A percentile compares a stretch with the other conserved stretches of the same genome.
Evolutionary conservation across 1,140 invertebrate genomes (phyloP).

Genomic region (Hesperophylax magnus): DNA sequence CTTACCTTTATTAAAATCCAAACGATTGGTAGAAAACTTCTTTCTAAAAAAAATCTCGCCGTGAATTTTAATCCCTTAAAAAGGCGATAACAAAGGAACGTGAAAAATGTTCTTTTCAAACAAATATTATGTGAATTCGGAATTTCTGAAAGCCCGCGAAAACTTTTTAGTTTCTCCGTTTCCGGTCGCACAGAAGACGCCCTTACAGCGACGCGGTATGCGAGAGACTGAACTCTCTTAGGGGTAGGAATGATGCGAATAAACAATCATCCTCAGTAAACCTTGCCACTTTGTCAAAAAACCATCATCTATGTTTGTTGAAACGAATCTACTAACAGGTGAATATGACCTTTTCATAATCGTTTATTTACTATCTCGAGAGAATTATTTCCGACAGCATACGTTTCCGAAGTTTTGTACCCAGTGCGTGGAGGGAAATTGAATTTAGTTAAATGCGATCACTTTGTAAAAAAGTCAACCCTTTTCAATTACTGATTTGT

Average conservation of each 20-base stretch:
- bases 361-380: not conserved
- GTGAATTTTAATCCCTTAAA: not conserved
- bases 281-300: not conserved
- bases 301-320: not conserved
- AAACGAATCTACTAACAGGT: not conserved
- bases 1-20: slow-evolving; percentile 10
- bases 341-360: slow-evolving; percentile 1
- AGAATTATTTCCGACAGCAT: slow-evolving; percentile 10
- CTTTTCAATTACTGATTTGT: not conserved
- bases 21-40: not conserved
- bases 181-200: not conserved
- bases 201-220: not conserved
- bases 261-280: not conserved
- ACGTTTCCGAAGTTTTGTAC: slow-evolving; percentile 11
- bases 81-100: slow-evolving; percentile 11
- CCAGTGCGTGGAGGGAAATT: not conserved
- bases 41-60: not conserved
- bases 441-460: not conserved
- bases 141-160: slow-evolving; percentile 13
- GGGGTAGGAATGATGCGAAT: not conserved
- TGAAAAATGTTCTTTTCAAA: slow-evolving; percentile 15
- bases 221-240: slow-evolving; percentile 21
- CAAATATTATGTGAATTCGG: slow-evolving; percentile 6
- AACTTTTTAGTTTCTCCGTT: slow-evolving; percentile 8
- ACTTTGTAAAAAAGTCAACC: not conserved